Conservation (phyloP, 2,797 vertebrate species). For the Mycteria americana region DNA sequence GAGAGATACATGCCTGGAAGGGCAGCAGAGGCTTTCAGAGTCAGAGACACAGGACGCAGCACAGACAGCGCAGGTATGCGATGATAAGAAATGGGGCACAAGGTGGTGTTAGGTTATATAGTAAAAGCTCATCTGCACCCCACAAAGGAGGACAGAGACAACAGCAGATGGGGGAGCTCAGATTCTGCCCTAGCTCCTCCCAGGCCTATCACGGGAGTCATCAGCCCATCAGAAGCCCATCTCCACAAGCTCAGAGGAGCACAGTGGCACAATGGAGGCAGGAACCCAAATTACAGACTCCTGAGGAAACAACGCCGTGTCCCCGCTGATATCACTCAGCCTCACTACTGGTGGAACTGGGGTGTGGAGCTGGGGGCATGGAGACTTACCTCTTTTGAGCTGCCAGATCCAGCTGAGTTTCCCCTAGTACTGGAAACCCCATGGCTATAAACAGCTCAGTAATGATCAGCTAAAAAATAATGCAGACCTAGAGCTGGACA, state of each 20-base stretch:
- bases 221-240: not conserved
- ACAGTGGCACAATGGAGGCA: not conserved
- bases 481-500: not conserved
- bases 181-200: not conserved
- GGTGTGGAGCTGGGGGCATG: not conserved
- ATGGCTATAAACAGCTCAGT: not conserved
- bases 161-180: not conserved
- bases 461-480: not conserved
- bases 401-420: not conserved
- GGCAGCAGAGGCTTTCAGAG: not conserved
- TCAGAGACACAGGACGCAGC: not conserved
- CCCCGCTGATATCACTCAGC: not conserved
- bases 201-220: not conserved
- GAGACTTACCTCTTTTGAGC: not conserved
- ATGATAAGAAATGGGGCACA: not conserved
- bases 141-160: not conserved
- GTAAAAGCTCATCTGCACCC: not conserved
- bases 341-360: not conserved
- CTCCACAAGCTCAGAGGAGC: not conserved
- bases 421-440: not conserved
- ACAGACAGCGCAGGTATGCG: accelerated
- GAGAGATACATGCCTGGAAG: not conserved
- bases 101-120: not conserved
- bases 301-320: not conserved
- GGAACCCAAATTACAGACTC: not conserved